Base-by-base conservation (phyloP, 2,888 invertebrate species). In the Rhagonycha lutea region DNA sequence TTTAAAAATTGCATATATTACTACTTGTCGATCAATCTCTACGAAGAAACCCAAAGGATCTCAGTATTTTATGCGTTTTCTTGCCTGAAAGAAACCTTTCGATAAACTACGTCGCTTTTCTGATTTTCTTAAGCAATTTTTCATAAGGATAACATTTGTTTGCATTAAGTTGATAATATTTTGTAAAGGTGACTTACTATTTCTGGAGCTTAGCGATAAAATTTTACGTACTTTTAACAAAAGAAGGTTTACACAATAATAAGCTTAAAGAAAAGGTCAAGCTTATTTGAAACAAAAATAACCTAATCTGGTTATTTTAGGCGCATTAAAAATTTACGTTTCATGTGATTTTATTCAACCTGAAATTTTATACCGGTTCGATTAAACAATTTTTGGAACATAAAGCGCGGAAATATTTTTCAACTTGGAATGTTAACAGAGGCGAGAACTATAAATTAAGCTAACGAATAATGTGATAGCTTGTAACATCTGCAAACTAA, bases 401-500 rank as follows among this genome's bases (percentile, higher is more conserved):
- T 47, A 47, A 47, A n/a, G 47, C n/a, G n/a, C 2, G 14, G 18
- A 72, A 72, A 18, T 60, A 72, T 68, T 67, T 72, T 28, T 68
- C 68, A 12, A 68, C 26, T 61, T 72, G 61, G n/a, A 28, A 28
- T n/a, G 72, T 28, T 68, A 72, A 72, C 72, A 68, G 68, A 61
- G 68, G 12, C 61, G 72, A 28, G 28, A 68, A 68, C 72, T 72
- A 68, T 72, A 72, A 72, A 68, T 72, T 72, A 68, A 65, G 61
- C 68, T 28, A 28, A 26, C 72, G 47, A 47, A 61, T 12, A 61
- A 28, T 60, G 61, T 72, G 47, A n/a, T 61, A 72, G 28, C 67
- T 72, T 68, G 72, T 72, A 72, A 72, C 72, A 72, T 72, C 72
- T 67, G 72, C 60, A 28, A 72, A 72, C 72, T 65, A 68, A 26